phyloP scores from a whole-genome alignment of 2,797 vertebrate genomes.

The Champsocephalus gunnari region DNA sequence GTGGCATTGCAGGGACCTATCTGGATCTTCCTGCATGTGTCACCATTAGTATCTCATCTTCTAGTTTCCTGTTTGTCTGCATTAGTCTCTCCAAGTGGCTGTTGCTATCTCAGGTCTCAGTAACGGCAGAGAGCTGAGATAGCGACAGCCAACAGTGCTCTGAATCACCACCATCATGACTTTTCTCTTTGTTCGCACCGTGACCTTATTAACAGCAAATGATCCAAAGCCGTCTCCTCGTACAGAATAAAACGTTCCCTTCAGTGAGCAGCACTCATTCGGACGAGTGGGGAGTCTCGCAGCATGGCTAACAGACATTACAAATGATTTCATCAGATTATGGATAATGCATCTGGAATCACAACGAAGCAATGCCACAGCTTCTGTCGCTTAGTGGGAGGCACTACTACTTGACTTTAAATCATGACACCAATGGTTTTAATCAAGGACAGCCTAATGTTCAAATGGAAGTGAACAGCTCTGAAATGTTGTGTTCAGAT shows the following conservation, averaged over 20 bases:
- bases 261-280: slow-evolving; percentile 34
- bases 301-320: slow-evolving; percentile 54
- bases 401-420: slow-evolving; percentile 10
- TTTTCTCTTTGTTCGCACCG: slow-evolving; percentile 41
- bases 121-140: too few species aligned
- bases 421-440: slow-evolving; percentile 21
- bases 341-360: slow-evolving; percentile 40
- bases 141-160: background rate
- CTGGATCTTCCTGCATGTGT: slow-evolving; percentile 41
- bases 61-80: slow-evolving; percentile 44
- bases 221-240: slow-evolving; percentile 32
- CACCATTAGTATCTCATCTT: slow-evolving; percentile 22
- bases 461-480: slow-evolving; percentile 11
- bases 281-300: slow-evolving; percentile 48
- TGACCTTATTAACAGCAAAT: slow-evolving; percentile 55
- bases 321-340: slow-evolving; percentile 57
- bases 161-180: slow-evolving; percentile 27
- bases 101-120: slow-evolving; percentile 18
- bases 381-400: slow-evolving; percentile 5
- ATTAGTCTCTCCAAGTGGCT: slow-evolving; percentile 15
- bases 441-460: background rate
- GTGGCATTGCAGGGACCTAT: slow-evolving; percentile 30
- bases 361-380: slow-evolving; percentile 20
- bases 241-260: slow-evolving; percentile 36
- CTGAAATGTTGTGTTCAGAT: slow-evolving; percentile 14